Percentiles rank a stretch among this genome's conserved stretches.
These are phyloP conservation scores for Eublepharis macularius DNA, from an alignment of 2,113 vertebrate species.

Conservation along the genomic window DNA sequence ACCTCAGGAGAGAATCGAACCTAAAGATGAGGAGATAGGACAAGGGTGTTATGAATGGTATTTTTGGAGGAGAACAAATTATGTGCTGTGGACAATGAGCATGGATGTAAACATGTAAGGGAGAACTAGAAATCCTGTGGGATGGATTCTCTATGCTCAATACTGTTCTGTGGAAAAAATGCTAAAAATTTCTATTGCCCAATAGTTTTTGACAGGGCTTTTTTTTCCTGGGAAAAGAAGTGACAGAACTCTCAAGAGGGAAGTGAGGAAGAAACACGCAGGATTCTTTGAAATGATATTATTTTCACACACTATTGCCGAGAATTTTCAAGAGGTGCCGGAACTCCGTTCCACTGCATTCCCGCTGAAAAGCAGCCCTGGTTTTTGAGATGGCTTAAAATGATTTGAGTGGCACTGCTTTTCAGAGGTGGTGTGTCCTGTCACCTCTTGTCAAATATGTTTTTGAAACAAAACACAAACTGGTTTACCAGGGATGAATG, in stretches of 20 bases:
- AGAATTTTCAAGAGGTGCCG: no score
- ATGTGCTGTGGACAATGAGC: background rate
- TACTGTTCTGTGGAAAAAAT: background rate
- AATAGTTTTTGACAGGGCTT: no score
- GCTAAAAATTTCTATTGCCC: background rate
- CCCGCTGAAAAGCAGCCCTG: no score
- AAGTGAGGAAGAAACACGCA: no score
- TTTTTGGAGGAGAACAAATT: background rate
- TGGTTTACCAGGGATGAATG: background rate
- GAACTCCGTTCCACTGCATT: no score
- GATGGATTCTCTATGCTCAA: background rate
- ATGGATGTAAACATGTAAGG: no score
- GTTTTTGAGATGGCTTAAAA: background rate
- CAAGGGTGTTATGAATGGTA: background rate
- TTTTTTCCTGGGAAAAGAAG: no score
- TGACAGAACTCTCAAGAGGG: no score
- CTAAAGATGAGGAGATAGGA: slow-evolving; percentile 59
- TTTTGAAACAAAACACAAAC: background rate
- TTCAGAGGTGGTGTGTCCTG: no score
- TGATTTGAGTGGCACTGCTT: no score
- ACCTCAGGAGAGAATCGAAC: slow-evolving; percentile 83
- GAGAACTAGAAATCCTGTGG: background rate
- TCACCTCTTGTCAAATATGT: background rate
- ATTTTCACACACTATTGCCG: no score
- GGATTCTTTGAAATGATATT: no score